Percentiles rank a stretch among this genome's conserved stretches.
phyloP scores from a whole-genome alignment of 2,888 invertebrate species.

The Suillia variegata region DNA sequence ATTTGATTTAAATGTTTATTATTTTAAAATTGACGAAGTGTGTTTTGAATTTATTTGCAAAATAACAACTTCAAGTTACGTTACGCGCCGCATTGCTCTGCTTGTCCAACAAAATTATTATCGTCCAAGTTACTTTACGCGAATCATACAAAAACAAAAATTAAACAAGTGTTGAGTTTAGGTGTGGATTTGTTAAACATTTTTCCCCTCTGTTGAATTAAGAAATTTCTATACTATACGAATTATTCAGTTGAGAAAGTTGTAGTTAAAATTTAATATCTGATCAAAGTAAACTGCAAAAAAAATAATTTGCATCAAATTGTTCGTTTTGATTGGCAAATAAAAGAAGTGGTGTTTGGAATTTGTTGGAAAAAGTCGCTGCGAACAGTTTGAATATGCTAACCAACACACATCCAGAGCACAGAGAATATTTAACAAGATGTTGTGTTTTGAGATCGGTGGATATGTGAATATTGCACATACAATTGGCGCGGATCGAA shows the following conservation, averaged over 20 bases:
- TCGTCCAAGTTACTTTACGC: not conserved
- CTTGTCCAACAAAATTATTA: constrained; percentile 25
- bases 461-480: not conserved
- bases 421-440: too few relatives aligned
- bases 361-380: not conserved
- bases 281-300: constrained; percentile 1
- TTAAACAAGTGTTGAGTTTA: not conserved
- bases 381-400: not conserved
- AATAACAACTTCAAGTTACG: constrained; percentile 23
- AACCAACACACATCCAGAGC: not conserved
- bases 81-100: constrained; percentile 46
- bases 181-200: not conserved
- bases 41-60: constrained; percentile 37
- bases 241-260: not conserved
- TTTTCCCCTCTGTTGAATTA: constrained; percentile 10
- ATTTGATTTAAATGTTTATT: constrained; percentile 33
- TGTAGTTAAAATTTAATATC: constrained; percentile 25
- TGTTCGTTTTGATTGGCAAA: constrained; percentile 48
- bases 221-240: constrained; percentile 5
- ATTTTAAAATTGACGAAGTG: constrained; percentile 59
- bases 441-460: not conserved
- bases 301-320: constrained; percentile 39
- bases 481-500: too few relatives aligned
- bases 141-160: constrained; percentile 29
- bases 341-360: constrained; percentile 40